A percentile compares a stretch with the other conserved stretches of the same genome.
Evolutionary conservation across 2,797 vertebrate species (phyloP).

Genomic region (Okamejei kenojei): DNA sequence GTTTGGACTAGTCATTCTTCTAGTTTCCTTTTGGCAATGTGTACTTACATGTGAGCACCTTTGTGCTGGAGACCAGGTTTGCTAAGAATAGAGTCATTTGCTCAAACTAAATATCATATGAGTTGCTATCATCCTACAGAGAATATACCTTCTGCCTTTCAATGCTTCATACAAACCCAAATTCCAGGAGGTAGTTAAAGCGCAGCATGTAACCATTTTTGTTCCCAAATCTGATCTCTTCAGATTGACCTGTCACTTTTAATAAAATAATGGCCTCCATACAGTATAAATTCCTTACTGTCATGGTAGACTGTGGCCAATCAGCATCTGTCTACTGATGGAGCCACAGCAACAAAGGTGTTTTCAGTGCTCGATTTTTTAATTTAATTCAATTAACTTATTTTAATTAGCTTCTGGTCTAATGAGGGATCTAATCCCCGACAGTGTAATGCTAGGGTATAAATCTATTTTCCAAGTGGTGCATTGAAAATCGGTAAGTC

Average conservation of each 20-base stretch:
- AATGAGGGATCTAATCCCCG: slow-evolving; percentile 25
- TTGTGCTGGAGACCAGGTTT: background rate
- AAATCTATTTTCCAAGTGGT: slow-evolving; percentile 20
- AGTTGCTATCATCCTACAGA: background rate
- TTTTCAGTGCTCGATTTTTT: slow-evolving; percentile 18
- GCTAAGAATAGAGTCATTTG: background rate
- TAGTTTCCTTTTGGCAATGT: background rate
- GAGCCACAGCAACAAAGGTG: slow-evolving; percentile 36
- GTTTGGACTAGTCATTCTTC: background rate
- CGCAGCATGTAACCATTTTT: background rate
- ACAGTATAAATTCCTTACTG: background rate
- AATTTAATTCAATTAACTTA: slow-evolving; percentile 37
- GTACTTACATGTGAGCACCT: background rate
- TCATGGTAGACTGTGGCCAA: background rate
- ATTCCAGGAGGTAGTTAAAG: slow-evolving; percentile 14
- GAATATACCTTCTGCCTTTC: background rate
- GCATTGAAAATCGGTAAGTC: background rate
- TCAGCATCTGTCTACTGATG: slow-evolving; percentile 21
- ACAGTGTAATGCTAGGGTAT: background rate
- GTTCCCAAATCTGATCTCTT: background rate
- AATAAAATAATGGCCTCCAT: slow-evolving; percentile 24
- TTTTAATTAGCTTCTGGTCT: slow-evolving; percentile 36
- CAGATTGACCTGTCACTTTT: slow-evolving; percentile 35
- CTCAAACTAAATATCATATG: background rate
- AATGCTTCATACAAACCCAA: background rate